Conservation (phyloP, 2,888 invertebrate genomes). For the Diarsia dahlii region DNA sequence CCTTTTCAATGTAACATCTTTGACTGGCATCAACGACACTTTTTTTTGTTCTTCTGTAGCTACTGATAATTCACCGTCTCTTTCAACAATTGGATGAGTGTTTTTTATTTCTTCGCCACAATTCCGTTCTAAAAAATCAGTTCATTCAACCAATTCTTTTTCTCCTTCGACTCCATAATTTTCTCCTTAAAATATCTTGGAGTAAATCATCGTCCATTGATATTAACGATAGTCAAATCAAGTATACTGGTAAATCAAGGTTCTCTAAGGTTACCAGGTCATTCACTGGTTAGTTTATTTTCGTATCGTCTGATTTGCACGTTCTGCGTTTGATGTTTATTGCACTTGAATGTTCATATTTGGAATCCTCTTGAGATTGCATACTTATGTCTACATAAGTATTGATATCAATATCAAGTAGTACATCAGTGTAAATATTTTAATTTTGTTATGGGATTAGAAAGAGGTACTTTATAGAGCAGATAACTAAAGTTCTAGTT, state of each 20-base stretch:
- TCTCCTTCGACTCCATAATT: background rate
- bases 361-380: slow-evolving; percentile 55
- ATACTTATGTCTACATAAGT: slow-evolving; percentile 20
- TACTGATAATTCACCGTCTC: background rate
- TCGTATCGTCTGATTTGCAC: slow-evolving; percentile 54
- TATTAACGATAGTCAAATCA: slow-evolving; percentile 22
- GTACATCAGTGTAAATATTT: slow-evolving; percentile 14
- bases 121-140: background rate
- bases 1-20: background rate
- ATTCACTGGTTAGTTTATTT: slow-evolving; percentile 55
- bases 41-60: no score
- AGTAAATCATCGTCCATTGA: background rate
- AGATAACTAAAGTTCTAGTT: background rate
- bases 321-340: slow-evolving; percentile 51
- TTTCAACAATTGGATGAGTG: background rate
- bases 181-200: background rate
- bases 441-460: background rate
- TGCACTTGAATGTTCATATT: slow-evolving; percentile 59
- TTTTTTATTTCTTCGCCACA: background rate
- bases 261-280: slow-evolving; percentile 46
- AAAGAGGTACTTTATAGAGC: background rate
- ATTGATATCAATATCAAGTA: slow-evolving; percentile 18
- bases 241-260: slow-evolving; percentile 17
- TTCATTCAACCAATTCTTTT: background rate
- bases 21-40: no score